A percentile compares a stretch with the other conserved stretches of the same genome.
phyloP scores from a whole-genome alignment of 2,888 invertebrate genomes.

The Brachyptera putata region DNA sequence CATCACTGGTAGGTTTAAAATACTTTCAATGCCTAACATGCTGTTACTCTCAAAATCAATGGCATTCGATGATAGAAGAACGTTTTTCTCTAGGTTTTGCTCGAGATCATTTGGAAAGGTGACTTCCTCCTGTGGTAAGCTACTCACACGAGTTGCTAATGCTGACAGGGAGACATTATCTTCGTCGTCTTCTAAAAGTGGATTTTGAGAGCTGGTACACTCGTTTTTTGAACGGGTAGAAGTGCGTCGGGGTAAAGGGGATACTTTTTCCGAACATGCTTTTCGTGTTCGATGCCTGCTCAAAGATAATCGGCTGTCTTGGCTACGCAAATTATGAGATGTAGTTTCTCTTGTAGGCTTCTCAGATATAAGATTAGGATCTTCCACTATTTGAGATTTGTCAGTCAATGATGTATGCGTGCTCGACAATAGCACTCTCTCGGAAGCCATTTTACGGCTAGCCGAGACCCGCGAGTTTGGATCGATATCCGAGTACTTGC shows the following conservation, averaged over 20 bases:
- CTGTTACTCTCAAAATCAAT: constrained; percentile 10
- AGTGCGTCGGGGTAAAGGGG: not conserved
- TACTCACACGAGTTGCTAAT: not conserved
- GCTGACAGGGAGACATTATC: constrained; percentile 31
- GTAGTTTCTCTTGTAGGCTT: not conserved
- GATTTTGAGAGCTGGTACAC: constrained; percentile 13
- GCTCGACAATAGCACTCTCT: not conserved
- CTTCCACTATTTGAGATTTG: not conserved
- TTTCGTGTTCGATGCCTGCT: not conserved
- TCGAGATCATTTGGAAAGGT: too few relatives aligned
- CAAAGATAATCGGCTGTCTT: not conserved
- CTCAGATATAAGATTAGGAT: not conserved
- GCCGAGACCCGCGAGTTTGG: not conserved
- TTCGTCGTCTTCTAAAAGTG: constrained; percentile 26
- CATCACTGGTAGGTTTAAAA: not conserved
- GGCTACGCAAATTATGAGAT: constrained; percentile 3
- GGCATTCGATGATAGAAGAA: not conserved
- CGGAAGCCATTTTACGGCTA: not conserved
- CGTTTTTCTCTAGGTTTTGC: not conserved
- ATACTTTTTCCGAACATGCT: not conserved
- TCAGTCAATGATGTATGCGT: not conserved
- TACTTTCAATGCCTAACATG: not conserved
- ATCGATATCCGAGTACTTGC: constrained; percentile 62
- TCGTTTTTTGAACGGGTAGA: constrained; percentile 19
- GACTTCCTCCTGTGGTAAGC: not conserved